phyloP scores from a whole-genome alignment of 2,888 invertebrate genomes.

The Merodon equestris region DNA sequence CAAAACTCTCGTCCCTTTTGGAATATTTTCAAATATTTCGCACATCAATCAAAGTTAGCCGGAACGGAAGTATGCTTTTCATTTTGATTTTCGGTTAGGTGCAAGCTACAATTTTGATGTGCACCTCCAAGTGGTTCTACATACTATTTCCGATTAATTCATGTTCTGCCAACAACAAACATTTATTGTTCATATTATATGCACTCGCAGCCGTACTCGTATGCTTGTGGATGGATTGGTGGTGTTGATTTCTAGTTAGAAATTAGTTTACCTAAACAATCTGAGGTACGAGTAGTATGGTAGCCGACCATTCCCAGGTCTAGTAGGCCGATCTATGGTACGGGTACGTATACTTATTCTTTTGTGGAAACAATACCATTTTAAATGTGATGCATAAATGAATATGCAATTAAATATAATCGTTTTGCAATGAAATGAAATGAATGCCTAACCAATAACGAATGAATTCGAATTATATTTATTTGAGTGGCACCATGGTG shows the following conservation, averaged over 20 bases:
- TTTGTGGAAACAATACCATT: constrained; percentile 34
- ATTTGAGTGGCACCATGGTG: constrained; percentile 2
- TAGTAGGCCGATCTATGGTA: constrained; percentile 20
- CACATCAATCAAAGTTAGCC: constrained; percentile 65
- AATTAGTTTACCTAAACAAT: constrained; percentile 59
- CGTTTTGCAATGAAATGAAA: constrained; percentile 48
- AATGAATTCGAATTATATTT: constrained; percentile 12
- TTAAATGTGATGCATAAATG: constrained; percentile 61
- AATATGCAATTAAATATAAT: constrained; percentile 59
- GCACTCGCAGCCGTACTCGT: no score
- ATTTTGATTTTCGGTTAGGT: constrained; percentile 53
- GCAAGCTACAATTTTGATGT: constrained; percentile 51
- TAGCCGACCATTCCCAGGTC: constrained; percentile 8
- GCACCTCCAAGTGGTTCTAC: constrained; percentile 56
- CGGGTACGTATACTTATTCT: constrained; percentile 15
- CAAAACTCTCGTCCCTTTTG: constrained; percentile 44
- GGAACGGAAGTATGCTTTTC: constrained; percentile 55
- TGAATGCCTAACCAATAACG: constrained; percentile 32
- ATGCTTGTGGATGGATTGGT: constrained; percentile 31
- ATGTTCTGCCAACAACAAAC: constrained; percentile 27
- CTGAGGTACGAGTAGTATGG: constrained; percentile 8
- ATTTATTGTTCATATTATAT: constrained; percentile 20
- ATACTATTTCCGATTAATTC: constrained; percentile 45
- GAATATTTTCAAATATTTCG: constrained; percentile 63
- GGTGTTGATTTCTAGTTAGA: constrained; percentile 38